Evolutionary conservation across 2,113 vertebrate genomes (phyloP), one percentile per base, ranked within the genome.

Genomic region (Cricetomys ansorgei): DNA sequence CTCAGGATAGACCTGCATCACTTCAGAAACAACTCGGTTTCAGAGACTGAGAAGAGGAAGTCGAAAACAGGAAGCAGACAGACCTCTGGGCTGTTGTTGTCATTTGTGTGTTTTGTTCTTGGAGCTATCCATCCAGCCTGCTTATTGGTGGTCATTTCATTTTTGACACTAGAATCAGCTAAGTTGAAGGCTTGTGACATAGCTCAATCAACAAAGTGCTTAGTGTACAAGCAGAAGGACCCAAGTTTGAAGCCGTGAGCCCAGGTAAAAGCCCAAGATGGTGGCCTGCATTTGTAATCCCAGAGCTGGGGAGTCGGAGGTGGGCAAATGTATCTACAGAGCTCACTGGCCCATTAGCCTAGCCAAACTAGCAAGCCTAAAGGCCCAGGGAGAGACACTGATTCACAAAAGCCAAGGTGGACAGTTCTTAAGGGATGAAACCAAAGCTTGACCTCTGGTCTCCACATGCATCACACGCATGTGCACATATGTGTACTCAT

Each of bases 141-240:
- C 43, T 57, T 8, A 27, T 0, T 0, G 55, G 37, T 9, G 45
- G 17, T 1, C 27, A 5, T 7, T 69, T 69, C 34, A 5, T 91
- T 43, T 43, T 70, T 62, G 80, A 13, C n/a, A 83, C 65, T 64
- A 4, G 67, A 90, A 37, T 31, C 25, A 43, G 45, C 31, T 21
- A 10, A 45, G 43, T 13, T 53, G 72, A 72, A 67, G 48, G 37
- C 12, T 70, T 31, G 84, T 27, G 21, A 16, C 19, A 27, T 53
- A 50, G 7, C 37, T 40, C 85, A 72, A 5, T 40, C 37, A 15
- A 10, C 15, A 34, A 25, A 67, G 45, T 7, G 12, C 48, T 87
- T n/a, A 67, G 45, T 53, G 25, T 50, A 27, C 43, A 72, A 53
- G 37, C 50, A 10, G 27, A 40, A 29, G 12, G 86, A 57, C 50